Evolutionary conservation across 1,140 invertebrate genomes (phyloP), one percentile per base, ranked within the genome.

Genomic region (Spodoptera frugiperda): DNA sequence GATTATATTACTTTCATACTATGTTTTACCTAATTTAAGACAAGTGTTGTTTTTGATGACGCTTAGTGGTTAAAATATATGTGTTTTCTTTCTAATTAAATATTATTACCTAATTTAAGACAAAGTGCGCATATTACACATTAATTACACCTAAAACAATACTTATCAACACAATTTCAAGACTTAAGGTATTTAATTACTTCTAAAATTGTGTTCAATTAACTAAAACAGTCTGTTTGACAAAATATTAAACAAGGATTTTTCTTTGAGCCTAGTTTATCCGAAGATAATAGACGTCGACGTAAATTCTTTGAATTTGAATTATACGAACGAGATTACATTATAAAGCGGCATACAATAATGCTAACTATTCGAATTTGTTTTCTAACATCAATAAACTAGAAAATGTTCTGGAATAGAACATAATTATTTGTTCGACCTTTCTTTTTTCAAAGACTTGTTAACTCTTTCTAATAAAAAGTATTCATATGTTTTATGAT

Each of bases 181-280:
- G n/a, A 15, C 33, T 61, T 39, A 11, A 17, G 33, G 15, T 63
- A 63, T 63, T 63, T 44, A 3, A 63, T 63, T 44, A 44, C n/a
- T 15, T 5, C 33, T 44, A 4, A 17, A 9, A 63, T 11, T 19
- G 8, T 19, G 33, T 11, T 44, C 17, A 55, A 12, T 14, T 5
- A 25, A 57, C 21, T 57, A 30, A 54, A 10, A n/a, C 21, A 33
- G 10, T 12, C 14, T 15, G 6, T 63, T 39, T 61, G 59, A 44
- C 15, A 17, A 63, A 17, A 63, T 17, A 63, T 63, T 14, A 44
- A 63, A 17, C 44, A 11, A 14, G 33, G 33, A 63, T 44, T 19
- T 44, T 17, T 63, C 59, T 19, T 44, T 63, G n/a, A 63, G 33
- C 59, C 10, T 11, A 44, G 9, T 61, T 61, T 61, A 17, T 61